Percentiles rank a stretch among this genome's conserved stretches.
These are phyloP conservation scores for Cyprinodon diabolis DNA, from an alignment of 2,797 vertebrate genomes.

Conservation along the genomic window DNA sequence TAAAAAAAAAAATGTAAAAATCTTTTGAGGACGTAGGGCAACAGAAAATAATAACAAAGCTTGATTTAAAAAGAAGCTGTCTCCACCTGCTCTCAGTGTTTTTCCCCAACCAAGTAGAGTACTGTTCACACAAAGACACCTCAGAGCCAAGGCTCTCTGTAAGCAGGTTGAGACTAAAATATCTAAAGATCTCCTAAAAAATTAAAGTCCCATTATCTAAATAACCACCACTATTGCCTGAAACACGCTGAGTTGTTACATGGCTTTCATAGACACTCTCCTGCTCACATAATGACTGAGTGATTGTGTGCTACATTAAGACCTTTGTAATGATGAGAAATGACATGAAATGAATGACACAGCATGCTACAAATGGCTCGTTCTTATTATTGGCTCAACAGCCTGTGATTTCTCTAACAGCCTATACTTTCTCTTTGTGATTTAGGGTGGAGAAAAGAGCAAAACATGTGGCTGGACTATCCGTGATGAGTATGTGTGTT, in stretches of 20 bases:
- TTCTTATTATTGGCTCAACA: conserved; percentile 56
- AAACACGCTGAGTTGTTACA: neutral
- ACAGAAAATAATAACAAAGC: neutral
- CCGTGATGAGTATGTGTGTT: conserved; percentile 32
- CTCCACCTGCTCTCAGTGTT: neutral
- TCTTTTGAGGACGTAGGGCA: neutral
- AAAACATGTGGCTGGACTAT: conserved; percentile 47
- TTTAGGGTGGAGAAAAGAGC: conserved; percentile 20
- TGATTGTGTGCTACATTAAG: conserved; percentile 21
- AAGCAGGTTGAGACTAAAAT: neutral
- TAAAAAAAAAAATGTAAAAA: no score
- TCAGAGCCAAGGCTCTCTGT: neutral
- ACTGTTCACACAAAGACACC: neutral
- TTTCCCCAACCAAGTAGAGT: neutral
- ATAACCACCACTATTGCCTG: neutral
- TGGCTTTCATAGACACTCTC: conserved; percentile 11
- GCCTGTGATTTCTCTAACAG: conserved; percentile 57
- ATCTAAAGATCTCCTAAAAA: neutral
- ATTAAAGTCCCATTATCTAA: neutral
- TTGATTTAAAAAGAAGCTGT: neutral
- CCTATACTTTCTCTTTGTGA: conserved; percentile 48
- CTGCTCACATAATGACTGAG: conserved; percentile 34
- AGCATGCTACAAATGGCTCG: conserved; percentile 56
- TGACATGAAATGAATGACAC: conserved; percentile 56
- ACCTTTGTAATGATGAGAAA: conserved; percentile 46